A percentile compares a stretch with the other conserved stretches of the same genome.
Evolutionary conservation across 2,797 vertebrate genomes (phyloP).

Genomic region (Dromococcyx pavoninus): DNA sequence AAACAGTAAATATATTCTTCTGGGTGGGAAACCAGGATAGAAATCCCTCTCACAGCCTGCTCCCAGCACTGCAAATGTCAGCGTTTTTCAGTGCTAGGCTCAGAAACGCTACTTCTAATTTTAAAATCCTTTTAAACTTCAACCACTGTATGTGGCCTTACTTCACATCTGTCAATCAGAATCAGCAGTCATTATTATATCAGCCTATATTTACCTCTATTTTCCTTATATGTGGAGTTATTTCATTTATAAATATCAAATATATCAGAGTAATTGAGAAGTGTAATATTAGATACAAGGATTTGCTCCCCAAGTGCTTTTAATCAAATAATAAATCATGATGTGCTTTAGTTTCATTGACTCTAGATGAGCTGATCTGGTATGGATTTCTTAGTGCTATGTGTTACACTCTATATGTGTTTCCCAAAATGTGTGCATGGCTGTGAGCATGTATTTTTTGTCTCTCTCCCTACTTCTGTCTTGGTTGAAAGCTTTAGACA

Average conservation of each 20-base stretch:
- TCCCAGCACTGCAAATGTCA: constrained; percentile 40
- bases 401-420: neutral
- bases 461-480: neutral
- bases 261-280: neutral
- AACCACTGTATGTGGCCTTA: neutral
- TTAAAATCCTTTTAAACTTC: constrained; percentile 59
- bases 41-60: constrained; percentile 57
- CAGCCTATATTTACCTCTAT: neutral
- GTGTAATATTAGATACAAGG: neutral
- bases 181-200: neutral
- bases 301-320: neutral
- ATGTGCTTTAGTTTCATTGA: neutral
- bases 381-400: neutral
- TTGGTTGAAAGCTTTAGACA: neutral
- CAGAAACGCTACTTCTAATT: constrained; percentile 52
- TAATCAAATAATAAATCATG: neutral
- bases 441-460: neutral
- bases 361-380: neutral
- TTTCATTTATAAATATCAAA: neutral
- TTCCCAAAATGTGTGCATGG: neutral
- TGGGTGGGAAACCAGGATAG: constrained; percentile 61
- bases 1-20: constrained; percentile 67
- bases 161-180: constrained; percentile 37
- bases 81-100: neutral
- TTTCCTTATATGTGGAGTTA: neutral